Percentiles rank a stretch among this genome's conserved stretches.
Evolutionary conservation across 2,888 invertebrate species (phyloP).

Genomic region (Micropterix aruncella): DNA sequence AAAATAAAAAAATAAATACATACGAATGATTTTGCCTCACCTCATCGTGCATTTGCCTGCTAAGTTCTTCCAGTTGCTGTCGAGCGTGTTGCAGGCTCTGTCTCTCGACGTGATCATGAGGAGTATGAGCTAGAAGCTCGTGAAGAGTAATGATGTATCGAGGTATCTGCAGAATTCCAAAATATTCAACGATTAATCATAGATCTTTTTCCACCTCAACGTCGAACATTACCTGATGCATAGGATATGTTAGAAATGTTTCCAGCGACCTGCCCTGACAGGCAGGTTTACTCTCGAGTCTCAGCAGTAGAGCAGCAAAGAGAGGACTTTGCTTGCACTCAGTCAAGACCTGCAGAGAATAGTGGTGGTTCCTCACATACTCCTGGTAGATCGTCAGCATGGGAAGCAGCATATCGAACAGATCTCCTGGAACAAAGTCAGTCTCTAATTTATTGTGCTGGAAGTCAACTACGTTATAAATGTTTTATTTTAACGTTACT

Average conservation of each 20-base stretch:
- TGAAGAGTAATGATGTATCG: constrained; percentile 85
- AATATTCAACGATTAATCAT: too few species aligned
- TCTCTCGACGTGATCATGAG: constrained; percentile 86
- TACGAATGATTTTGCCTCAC: too few species aligned
- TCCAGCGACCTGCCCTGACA: constrained; percentile 78
- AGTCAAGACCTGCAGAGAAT: constrained; percentile 80
- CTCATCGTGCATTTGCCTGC: constrained; percentile 81
- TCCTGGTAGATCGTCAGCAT: constrained; percentile 93
- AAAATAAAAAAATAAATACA: too few species aligned
- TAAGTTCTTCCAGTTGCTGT: constrained; percentile 74
- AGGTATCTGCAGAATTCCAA: constrained; percentile 63
- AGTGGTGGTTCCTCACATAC: constrained; percentile 89
- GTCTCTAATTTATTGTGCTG: not conserved
- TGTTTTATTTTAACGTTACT: too few species aligned
- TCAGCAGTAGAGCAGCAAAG: constrained; percentile 63
- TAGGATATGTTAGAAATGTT: constrained; percentile 83
- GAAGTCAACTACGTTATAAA: too few species aligned
- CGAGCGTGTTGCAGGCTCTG: constrained; percentile 79
- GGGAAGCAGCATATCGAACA: constrained; percentile 88
- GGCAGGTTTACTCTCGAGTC: constrained; percentile 73
- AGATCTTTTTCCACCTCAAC: too few species aligned
- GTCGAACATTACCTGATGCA: constrained; percentile 94
- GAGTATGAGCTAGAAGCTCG: constrained; percentile 82
- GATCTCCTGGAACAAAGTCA: constrained; percentile 49
- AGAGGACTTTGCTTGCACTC: constrained; percentile 79